phyloP scores from a whole-genome alignment of 2,888 invertebrate species.

The Sipha maydis region DNA sequence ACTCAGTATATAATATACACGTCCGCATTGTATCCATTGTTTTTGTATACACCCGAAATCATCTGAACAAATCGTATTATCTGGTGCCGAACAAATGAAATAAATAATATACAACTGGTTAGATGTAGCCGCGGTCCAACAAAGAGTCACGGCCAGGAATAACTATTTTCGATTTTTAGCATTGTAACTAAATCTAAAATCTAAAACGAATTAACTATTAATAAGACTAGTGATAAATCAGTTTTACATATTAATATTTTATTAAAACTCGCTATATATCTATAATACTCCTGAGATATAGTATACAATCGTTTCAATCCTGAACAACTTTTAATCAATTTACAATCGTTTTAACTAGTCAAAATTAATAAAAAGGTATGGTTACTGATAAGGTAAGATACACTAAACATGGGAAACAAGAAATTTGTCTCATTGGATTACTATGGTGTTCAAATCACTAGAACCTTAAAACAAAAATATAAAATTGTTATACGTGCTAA shows the following conservation, averaged over 20 bases:
- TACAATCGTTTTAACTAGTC: neutral
- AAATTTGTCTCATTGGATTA: neutral
- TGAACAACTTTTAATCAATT: neutral
- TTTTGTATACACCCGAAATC: conserved; percentile 13
- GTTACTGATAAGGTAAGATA: neutral
- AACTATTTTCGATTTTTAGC: conserved; percentile 3
- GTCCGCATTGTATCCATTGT: conserved; percentile 36
- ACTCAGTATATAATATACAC: neutral
- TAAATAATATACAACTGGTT: neutral
- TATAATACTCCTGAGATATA: neutral
- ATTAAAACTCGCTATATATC: neutral
- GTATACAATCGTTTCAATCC: neutral
- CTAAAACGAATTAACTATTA: conserved; percentile 1
- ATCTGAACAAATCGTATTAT: conserved; percentile 33
- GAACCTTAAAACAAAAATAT: neutral
- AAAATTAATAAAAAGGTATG: neutral
- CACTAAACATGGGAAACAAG: neutral
- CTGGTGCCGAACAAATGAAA: conserved; percentile 29
- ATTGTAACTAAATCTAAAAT: neutral
- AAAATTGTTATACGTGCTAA: neutral
- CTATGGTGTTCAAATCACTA: neutral
- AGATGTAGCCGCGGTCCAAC: neutral
- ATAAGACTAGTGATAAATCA: neutral
- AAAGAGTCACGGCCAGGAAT: neutral
- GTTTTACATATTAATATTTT: neutral